Conservation (phyloP, 2,888 invertebrate genomes). For the Malacosoma neustria region DNA sequence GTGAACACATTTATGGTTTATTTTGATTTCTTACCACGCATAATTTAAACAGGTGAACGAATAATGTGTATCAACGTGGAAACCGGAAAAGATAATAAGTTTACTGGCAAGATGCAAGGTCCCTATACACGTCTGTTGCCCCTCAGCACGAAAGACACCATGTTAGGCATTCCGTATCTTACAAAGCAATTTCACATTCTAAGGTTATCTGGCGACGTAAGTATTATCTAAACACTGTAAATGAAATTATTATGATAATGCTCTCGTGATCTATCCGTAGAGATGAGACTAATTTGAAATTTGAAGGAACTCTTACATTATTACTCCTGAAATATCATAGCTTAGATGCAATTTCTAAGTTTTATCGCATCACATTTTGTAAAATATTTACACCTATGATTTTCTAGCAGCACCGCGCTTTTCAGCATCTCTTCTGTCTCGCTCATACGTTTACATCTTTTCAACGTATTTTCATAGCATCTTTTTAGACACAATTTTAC, state of each 20-base stretch:
- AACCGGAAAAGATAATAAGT: constrained; percentile 60
- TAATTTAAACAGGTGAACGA: constrained; percentile 54
- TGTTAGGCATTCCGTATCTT: constrained; percentile 50
- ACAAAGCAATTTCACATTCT: constrained; percentile 41
- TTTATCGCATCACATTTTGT: too few relatives aligned
- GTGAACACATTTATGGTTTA: too few relatives aligned
- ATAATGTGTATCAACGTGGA: constrained; percentile 54
- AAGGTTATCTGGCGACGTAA: constrained; percentile 44
- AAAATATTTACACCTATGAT: too few relatives aligned
- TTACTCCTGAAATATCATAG: not conserved
- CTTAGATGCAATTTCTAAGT: not conserved
- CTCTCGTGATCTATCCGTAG: too few relatives aligned
- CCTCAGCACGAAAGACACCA: constrained; percentile 30
- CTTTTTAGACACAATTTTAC: too few relatives aligned
- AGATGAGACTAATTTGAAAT: not conserved
- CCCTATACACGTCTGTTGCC: constrained; percentile 50
- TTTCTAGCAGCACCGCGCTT: too few relatives aligned
- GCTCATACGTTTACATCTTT: too few relatives aligned
- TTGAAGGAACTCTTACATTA: not conserved
- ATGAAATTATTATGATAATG: not conserved
- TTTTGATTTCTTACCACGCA: too few relatives aligned
- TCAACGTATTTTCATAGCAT: too few relatives aligned
- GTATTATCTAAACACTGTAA: constrained; percentile 8
- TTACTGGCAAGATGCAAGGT: constrained; percentile 62
- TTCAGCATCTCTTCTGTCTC: too few relatives aligned